Evolutionary conservation across 2,113 vertebrate species (phyloP), one percentile per base, ranked within the genome.

Genomic region (Nycticorax nycticorax): DNA sequence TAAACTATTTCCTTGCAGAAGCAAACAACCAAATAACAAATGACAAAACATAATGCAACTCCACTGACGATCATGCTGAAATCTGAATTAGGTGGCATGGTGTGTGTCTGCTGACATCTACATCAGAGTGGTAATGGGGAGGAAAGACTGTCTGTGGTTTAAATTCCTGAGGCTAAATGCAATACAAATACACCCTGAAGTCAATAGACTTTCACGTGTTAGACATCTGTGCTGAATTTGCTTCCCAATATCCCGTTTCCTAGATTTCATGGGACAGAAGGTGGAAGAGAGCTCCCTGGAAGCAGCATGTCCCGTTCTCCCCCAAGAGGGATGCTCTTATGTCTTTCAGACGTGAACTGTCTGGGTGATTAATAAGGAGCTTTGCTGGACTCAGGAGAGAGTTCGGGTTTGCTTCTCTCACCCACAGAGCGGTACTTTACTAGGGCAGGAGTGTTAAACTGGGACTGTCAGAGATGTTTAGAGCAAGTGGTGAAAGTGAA

Each of bases 291-390:
- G 33, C 45, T 89, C 45, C 26, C 43, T 89, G 35, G 66, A 79
- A 83, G 81, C 33, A 79, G 59, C 47, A 66, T n/a, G n/a, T 35
- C 89, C 24, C 8, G 14, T 43, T 15, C 41, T 14, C 23, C 33
- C 15, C 4, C 0, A 0, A 37, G 62, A 85, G 39, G 20, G 33
- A 73, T 68, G 71, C 33, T 47, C 85, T 93, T 50, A 41, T 23
- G 39, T 88, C 53, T 82, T 35, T 79, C 55, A 83, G 78, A 52
- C 1, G 3, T 43, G 50, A 93, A 74, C 41, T 74, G 28, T 52
- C 85, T 92, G 57, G 33, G n/a, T 95, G 88, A 80, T 83, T 77
- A 93, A 88, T 94, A 66, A 80, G n/a, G 55, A 83, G n/a, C 12
- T 45, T 10, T 56, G 39, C 12, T 64, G 22, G 74, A 59, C 47